phyloP scores from a whole-genome alignment of 2,113 vertebrate genomes.

The Alethe castanea region DNA sequence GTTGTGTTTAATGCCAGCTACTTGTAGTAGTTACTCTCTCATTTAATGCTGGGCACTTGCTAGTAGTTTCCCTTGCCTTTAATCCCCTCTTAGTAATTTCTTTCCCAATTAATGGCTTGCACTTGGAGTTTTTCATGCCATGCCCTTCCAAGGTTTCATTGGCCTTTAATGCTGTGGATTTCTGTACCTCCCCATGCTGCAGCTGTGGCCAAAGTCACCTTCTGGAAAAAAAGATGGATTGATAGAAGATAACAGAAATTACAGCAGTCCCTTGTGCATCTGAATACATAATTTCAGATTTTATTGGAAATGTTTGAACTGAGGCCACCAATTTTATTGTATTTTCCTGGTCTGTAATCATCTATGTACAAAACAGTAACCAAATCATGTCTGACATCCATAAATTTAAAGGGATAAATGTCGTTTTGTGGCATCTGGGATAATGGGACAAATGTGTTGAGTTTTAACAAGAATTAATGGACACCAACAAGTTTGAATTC shows the following conservation, averaged over 20 bases:
- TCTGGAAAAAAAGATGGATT: neutral
- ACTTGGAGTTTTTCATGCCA: neutral
- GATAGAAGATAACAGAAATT: neutral
- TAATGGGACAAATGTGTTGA: neutral
- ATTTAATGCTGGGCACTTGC: neutral
- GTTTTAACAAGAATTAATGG: neutral
- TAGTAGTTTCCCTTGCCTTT: neutral
- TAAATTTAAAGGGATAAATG: neutral
- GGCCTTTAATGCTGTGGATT: neutral
- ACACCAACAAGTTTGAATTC: neutral
- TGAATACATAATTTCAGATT: neutral
- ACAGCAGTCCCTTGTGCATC: neutral
- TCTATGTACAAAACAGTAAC: neutral
- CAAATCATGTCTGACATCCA: neutral
- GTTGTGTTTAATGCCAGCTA: neutral
- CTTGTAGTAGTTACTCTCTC: neutral
- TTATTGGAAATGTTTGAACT: neutral
- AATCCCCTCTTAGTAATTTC: neutral
- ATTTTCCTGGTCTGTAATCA: neutral
- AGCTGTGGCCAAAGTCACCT: neutral
- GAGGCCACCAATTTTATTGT: neutral
- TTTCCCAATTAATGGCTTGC: neutral
- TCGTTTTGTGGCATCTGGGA: neutral
- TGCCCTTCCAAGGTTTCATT: neutral
- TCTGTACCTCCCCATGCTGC: neutral